Evolutionary conservation across 2,797 vertebrate species (phyloP), one percentile per base, ranked within the genome.

Genomic region (Epinephelus malabaricus): DNA sequence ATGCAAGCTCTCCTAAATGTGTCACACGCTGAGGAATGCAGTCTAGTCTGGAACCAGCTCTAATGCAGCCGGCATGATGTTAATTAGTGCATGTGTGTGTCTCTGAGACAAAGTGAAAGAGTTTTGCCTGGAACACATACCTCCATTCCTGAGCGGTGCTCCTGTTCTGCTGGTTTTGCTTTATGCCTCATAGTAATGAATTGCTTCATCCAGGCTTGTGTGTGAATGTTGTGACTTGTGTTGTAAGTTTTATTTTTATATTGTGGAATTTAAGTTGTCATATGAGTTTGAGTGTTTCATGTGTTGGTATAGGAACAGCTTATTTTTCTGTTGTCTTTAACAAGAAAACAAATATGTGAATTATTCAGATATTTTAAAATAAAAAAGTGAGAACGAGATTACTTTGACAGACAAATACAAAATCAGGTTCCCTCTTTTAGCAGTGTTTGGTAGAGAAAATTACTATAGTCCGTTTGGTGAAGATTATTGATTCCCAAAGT

Each of bases 1-100:
- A n/a, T 59, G 2, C 47, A n/a, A 51, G 3, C 27, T 66, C 2
- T 63, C 30, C 61, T 27, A 47, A 27, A 49, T 80, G 65, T 62
- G 18, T 69, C 51, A 58, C 62, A 74, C 40, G 65, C 40, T 54
- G 21, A 75, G 76, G 78, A 86, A 92, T 86, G 78, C 65, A 70
- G 69, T 61, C 25, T 19, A 9, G 47, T 55, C 64, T 53, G 72
- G 54, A 77, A 53, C 60, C 84, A 71, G 58, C 6, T 7, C 79
- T 93, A 94, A 94, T 91, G 76, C 66, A 87, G 43, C 43, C 68
- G 23, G 90, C 91, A 83, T 95, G 94, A 94, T 92, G 72, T 81
- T 86, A 89, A 93, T 90, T 90, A 93, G 70, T 61, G 76, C 69
- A 56, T 86, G 69, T 71, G 67, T 71, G 63, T 79, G 47, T 68